Base-by-base conservation (phyloP, 2,888 invertebrate genomes). In the Hypercompe scribonia region DNA sequence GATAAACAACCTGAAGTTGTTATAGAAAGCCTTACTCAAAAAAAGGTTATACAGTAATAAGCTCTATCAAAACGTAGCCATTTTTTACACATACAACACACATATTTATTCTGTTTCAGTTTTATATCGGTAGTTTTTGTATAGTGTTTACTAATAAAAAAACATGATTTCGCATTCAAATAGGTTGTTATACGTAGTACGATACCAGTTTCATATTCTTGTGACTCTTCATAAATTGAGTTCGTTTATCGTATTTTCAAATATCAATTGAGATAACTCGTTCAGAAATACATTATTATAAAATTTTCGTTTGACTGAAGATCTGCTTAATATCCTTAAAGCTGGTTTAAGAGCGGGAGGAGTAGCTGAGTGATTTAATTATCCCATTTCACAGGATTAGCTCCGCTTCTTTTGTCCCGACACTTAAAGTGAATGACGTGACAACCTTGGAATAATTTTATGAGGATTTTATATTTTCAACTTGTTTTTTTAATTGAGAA, bases 331-430 rank as follows among this genome's bases (percentile, higher is more conserved):
- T 80, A 81, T 79, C 77, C 68, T 80, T 81, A 76, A 72, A 77
- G 72, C 50, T 72, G 79, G 77, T 78, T 84, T 81, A 77, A 70
- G 74, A 46, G 70, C 50, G 70, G 80, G 72, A 77, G 78, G 76
- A 73, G 78, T 68, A 77, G 80, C 79, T 73, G 76, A 81, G 84
- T 89, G 87, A 91, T 90, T 88, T 87, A 89, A 90, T 91, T 90
- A 89, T 86, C 84, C 81, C 82, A 82, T 86, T 82, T 86, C 84
- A 82, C 79, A 77, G 84, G 85, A 88, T 90, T 88, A 87, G 82
- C 81, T 66, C 76, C 79, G 85, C 78, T 85, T 87, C 87, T 88
- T 87, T 86, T 87, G 85, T 85, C 82, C 79, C 72, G 76, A 77
- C 84, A 86, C 84, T 80, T 82, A 80, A 75, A 77, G 78, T 72